Base-by-base conservation (phyloP, 2,797 vertebrate genomes). In the Nothura maculosa region DNA sequence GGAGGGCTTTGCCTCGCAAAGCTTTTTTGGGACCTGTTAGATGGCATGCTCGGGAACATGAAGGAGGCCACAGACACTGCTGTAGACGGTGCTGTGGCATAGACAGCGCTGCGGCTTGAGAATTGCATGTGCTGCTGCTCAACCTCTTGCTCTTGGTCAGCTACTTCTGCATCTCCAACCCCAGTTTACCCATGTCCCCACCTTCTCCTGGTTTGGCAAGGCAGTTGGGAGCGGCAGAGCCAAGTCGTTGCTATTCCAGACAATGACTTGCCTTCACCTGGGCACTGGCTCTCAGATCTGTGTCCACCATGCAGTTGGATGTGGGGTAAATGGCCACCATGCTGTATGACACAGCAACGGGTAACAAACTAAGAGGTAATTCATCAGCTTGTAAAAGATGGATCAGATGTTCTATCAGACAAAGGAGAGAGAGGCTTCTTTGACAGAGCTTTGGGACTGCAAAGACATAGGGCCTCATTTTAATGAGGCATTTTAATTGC, bases 251-350 rank as follows among this genome's bases (percentile, higher is more conserved):
- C 10, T 27, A 48, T 18, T 8, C 52, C 19, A 27, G 60, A 38
- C 0, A 2, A 20, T 12, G 30, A 11, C 28, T 54, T 54, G 38
- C 32, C 7, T 75, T 70, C 74, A 17, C 42, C 63, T 1, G 19
- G n/a, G 9, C 1, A 3, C 21, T 77, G 32, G 85, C 2, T 1
- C 24, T 45, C 48, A 43, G 5, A 28, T 72, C 12, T 25, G 11
- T n/a, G 18, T 47, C 28, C 43, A 20, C 6, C 0, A 1, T n/a
- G 50, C 14, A 1, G 0, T 1, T 0, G 3, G 18, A 6, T 21
- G 50, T 67, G 32, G 47, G 62, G 48, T 36, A 81, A 86, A 73
- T 16, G 61, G 11, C 25, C 10, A 36, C 34, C 36, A 32, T 63
- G n/a, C n/a, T 25, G 11, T 5, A 2, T 12, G 24, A 63, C 90